Evolutionary conservation across 2,797 vertebrate species (phyloP).

Genomic region (Phylloscopus collybita): DNA sequence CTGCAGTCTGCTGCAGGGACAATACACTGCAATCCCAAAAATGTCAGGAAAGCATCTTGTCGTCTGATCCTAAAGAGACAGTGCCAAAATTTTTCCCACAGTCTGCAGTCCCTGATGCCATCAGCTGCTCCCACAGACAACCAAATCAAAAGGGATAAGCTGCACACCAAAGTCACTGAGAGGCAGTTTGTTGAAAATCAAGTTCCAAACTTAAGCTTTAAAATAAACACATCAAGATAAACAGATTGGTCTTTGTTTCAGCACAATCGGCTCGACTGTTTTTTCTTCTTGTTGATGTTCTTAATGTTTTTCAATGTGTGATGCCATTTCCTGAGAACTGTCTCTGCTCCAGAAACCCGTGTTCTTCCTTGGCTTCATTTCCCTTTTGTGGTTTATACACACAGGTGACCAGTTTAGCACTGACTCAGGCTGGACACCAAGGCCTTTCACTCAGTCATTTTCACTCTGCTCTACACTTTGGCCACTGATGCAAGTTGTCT

Average conservation of each 20-base stretch:
- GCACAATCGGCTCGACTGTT: background rate
- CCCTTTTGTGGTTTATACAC: background rate
- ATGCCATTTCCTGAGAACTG: background rate
- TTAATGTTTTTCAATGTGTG: background rate
- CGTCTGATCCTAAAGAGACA: accelerated
- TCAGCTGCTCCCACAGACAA: background rate
- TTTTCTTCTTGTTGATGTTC: background rate
- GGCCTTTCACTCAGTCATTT: background rate
- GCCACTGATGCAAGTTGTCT: accelerated
- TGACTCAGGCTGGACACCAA: background rate
- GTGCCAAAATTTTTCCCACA: background rate
- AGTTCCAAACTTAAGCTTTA: conserved; percentile 2
- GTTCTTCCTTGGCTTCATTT: background rate
- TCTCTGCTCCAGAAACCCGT: background rate
- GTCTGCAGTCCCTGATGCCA: background rate
- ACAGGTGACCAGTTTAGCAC: background rate
- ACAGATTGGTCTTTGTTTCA: conserved; percentile 4
- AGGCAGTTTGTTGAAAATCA: background rate
- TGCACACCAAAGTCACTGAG: background rate
- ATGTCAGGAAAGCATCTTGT: background rate
- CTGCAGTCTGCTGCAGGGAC: background rate
- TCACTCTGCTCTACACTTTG: background rate
- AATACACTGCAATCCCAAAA: background rate
- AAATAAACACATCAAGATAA: conserved; percentile 40
- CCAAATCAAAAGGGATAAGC: background rate